Evolutionary conservation across 2,113 vertebrate genomes (phyloP), one percentile per base, ranked within the genome.

Genomic region (Nyctereutes procyonoides): DNA sequence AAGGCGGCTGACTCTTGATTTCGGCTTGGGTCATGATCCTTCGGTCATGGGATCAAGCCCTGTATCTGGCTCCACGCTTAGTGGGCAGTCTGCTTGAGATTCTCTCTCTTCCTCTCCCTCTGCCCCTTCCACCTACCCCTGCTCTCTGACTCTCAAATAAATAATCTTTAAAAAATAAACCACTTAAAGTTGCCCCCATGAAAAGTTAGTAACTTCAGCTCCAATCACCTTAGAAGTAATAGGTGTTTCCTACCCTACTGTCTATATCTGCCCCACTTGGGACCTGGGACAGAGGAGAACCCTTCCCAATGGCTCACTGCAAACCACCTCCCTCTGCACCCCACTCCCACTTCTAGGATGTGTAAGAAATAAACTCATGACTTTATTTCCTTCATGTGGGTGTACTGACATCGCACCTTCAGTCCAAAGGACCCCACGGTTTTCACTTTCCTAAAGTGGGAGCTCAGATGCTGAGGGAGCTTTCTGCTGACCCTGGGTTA

Each of bases 181-280:
- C 12, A 32, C 32, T 53, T 22, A 28, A 16, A 35, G 24, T 12
- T 9, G 32, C 74, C 24, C 56, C 69, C 19, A 7, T 55, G 48
- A 65, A 76, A 24, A 65, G 26, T 55, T 4, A 22, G 48, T 11
- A 5, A 38, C 81, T 69, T 28, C 38, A 0, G 0, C 19, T 43
- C 69, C 16, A 11, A 15, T 17, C 82, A 24, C 82, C 48, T 19
- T 11, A 9, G 6, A 65, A 35, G 32, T 32, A 22, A 65, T 4
- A 24, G 19, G 48, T 13, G 12, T 26, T 53, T 38, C 38, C 20
- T 16, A 3, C 24, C 9, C 79, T 53, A 51, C 56, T 60, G 28
- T 80, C 24, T 8, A 1, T 38, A 26, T 14, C 28, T 48, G 1
- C 0, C 43, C 13, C 0, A 0, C 38, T 2, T 0, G 28, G 11